These are phyloP conservation scores for Cyprinodon variegatus DNA, from an alignment of 2,113 vertebrate genomes.

Conservation along the genomic window DNA sequence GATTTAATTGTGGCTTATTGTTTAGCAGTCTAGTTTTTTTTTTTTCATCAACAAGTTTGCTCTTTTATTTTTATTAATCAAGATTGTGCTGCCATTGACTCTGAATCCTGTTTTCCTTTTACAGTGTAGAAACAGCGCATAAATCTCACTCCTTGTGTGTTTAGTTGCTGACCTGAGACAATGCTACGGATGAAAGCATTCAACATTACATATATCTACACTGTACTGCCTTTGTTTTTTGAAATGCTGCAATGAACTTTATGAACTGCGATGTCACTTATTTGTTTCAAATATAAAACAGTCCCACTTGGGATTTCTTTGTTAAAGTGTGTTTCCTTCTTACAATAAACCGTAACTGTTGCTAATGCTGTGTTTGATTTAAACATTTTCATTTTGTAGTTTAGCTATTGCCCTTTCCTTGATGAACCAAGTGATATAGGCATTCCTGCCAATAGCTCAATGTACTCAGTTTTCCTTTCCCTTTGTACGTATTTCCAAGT, in stretches of 20 bases:
- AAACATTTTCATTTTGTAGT: too few species aligned
- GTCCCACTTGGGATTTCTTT: too few species aligned
- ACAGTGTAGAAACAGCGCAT: not conserved
- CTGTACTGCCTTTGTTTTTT: not conserved
- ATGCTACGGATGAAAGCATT: not conserved
- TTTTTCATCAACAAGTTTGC: not conserved
- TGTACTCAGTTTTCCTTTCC: too few species aligned
- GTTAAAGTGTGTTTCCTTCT: too few species aligned
- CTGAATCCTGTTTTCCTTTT: not conserved
- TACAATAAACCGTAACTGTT: too few species aligned
- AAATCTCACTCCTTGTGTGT: not conserved
- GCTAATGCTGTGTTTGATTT: too few species aligned
- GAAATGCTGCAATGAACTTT: not conserved
- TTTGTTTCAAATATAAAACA: not conserved
- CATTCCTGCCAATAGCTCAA: too few species aligned
- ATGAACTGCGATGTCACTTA: not conserved
- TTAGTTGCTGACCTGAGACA: not conserved
- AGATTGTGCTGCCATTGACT: too few species aligned
- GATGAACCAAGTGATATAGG: too few species aligned
- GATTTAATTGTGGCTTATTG: not conserved
- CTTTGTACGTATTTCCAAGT: too few species aligned
- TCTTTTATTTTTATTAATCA: too few species aligned
- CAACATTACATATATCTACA: not conserved
- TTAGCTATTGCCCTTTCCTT: too few species aligned
- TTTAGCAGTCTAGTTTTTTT: not conserved